Percentiles rank a stretch among this genome's conserved stretches.
These are phyloP conservation scores for Sterna hirundo DNA, from an alignment of 2,113 vertebrate species.

Conservation along the genomic window DNA sequence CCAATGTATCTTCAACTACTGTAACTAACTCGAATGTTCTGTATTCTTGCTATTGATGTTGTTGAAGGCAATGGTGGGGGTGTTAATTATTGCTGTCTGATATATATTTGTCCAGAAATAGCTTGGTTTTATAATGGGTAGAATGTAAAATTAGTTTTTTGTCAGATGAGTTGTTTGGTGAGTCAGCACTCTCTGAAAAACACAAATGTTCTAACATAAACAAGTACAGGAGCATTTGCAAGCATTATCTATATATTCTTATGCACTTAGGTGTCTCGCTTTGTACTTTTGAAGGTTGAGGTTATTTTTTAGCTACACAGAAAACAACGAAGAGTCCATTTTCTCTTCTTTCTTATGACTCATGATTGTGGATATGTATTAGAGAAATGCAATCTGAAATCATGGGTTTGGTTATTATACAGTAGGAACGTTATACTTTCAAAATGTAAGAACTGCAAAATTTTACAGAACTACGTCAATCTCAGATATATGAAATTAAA, in stretches of 20 bases:
- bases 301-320: not conserved
- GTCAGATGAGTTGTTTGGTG: not conserved
- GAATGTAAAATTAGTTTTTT: not conserved
- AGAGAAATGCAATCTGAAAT: not conserved
- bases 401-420: not conserved
- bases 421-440: not conserved
- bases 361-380: not conserved
- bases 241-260: not conserved
- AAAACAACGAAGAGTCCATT: not conserved
- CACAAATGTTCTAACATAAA: not conserved
- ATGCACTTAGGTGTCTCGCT: not conserved
- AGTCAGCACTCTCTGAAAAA: not conserved
- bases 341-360: not conserved
- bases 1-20: not conserved
- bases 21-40: not conserved
- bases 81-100: not conserved
- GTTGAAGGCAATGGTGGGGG: not conserved
- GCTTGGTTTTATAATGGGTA: not conserved
- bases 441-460: not conserved
- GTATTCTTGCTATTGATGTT: not conserved
- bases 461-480: not conserved
- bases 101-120: not conserved
- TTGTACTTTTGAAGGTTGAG: not conserved
- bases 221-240: not conserved
- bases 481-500: not conserved